Base-by-base conservation (phyloP, 2,888 invertebrate genomes). In the Vanessa cardui region DNA sequence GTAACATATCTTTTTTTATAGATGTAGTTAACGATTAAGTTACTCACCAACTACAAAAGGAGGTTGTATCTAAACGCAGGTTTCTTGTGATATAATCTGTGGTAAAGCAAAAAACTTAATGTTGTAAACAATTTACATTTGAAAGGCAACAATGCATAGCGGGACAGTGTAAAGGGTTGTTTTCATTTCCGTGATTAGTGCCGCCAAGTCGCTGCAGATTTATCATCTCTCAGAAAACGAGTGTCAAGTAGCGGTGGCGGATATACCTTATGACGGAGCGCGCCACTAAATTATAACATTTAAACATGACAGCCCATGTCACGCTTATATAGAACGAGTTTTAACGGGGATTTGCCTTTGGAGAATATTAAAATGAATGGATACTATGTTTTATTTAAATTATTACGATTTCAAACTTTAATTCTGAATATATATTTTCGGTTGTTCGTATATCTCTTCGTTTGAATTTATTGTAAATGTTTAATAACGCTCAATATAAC, bases 261-360 rank as follows among this genome's bases (percentile, higher is more conserved):
- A 86, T 84, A 81, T 81, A 79, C 81, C 77, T 78, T 83, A 80
- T 88, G 88, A 89, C 83, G 85, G 80, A 87, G 83, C 83, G 81
- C 82, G 68, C 73, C 84, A 85, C 83, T 91, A 90, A 90, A 91
- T 92, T 91, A 92, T 91, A 90, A 90, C 89, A 89, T 90, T 90
- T 87, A 81, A 83, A 87, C 87, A 83, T 88, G 90, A 89, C 91
- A 90, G 86, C 77, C 76, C 74, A 77, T 84, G 89, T 88, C 86
- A 86, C 80, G 84, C 83, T 77, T 84, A 79, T 83, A 72, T 72
- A 72, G 79, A 75, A 74, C 76, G 73, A 74, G 78, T 87, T 87
- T 78, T 82, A 83, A 71, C 80, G 80, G 80, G 79, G 82, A 80
- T 83, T 81, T 82, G 79, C 80, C 77, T 78, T 78, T 74, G 75